phyloP scores from a whole-genome alignment of 2,113 vertebrate species.

The Scatophagus argus region DNA sequence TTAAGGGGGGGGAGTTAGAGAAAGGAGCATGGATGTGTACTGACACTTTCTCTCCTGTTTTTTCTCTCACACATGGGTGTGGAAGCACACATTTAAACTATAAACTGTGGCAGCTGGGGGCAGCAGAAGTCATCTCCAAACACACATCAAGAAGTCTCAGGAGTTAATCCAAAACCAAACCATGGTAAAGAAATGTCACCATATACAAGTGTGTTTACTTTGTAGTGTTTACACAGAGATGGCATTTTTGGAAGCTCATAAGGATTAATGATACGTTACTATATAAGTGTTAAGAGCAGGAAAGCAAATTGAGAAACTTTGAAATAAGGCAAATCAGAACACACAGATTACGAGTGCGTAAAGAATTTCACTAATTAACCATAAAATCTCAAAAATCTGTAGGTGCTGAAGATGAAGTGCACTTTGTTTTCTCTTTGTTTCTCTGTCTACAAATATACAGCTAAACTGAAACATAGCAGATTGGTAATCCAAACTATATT shows the following conservation, averaged over 20 bases:
- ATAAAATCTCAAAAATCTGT: neutral
- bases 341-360: neutral
- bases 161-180: neutral
- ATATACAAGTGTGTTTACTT: neutral
- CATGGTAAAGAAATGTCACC: neutral
- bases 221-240: neutral
- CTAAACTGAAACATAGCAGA: neutral
- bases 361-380: neutral
- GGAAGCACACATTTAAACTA: slow-evolving; percentile 24
- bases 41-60: slow-evolving; percentile 46
- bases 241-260: neutral
- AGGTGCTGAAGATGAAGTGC: neutral
- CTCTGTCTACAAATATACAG: neutral
- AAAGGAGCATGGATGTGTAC: slow-evolving; percentile 34
- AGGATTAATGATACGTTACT: neutral
- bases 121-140: neutral
- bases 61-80: slow-evolving; percentile 34
- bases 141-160: neutral
- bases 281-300: neutral
- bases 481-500: neutral
- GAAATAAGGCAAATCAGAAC: neutral
- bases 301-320: neutral
- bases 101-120: slow-evolving; percentile 34
- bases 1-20: slow-evolving; percentile 38
- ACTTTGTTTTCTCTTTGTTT: neutral